These are phyloP conservation scores for Pristionchus arcanus DNA, from an alignment of 2,888 invertebrate genomes.

Conservation along the genomic window DNA sequence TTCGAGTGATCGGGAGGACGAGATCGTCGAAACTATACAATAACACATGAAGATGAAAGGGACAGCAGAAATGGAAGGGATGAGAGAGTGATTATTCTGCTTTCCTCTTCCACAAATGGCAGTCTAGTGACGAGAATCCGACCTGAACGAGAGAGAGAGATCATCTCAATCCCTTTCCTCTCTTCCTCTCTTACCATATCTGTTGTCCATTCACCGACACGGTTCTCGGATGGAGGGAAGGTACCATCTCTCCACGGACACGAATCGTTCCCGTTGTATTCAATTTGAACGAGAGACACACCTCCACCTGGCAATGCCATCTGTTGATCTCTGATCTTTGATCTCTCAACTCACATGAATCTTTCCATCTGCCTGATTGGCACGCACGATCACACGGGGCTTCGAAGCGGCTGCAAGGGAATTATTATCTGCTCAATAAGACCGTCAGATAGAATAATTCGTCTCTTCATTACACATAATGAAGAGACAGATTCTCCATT, in stretches of 20 bases:
- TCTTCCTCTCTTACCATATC: slow-evolving; percentile 39
- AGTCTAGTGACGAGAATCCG: slow-evolving; percentile 24
- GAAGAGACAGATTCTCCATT: background rate
- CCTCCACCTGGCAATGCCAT: background rate
- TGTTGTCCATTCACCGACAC: slow-evolving; percentile 47
- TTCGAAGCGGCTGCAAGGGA: slow-evolving; percentile 20
- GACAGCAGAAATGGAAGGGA: slow-evolving; percentile 5
- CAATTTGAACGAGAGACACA: slow-evolving; percentile 47
- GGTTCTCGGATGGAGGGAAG: slow-evolving; percentile 10
- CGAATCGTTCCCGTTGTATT: slow-evolving; percentile 48
- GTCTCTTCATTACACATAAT: background rate
- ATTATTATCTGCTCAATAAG: background rate
- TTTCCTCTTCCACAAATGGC: background rate
- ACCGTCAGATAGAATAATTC: background rate
- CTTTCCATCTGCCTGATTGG: slow-evolving; percentile 44
- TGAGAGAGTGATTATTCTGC: background rate
- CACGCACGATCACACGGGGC: slow-evolving; percentile 8
- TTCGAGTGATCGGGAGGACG: slow-evolving; percentile 23
- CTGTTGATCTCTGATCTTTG: background rate
- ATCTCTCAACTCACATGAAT: slow-evolving; percentile 27
- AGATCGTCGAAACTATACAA: slow-evolving; percentile 22
- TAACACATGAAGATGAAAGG: slow-evolving; percentile 37
- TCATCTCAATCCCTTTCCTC: background rate
- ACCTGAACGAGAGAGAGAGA: background rate
- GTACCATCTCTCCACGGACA: slow-evolving; percentile 16